Evolutionary conservation across 1,140 invertebrate species (phyloP).

Genomic region (Pentalonia nigronervosa): DNA sequence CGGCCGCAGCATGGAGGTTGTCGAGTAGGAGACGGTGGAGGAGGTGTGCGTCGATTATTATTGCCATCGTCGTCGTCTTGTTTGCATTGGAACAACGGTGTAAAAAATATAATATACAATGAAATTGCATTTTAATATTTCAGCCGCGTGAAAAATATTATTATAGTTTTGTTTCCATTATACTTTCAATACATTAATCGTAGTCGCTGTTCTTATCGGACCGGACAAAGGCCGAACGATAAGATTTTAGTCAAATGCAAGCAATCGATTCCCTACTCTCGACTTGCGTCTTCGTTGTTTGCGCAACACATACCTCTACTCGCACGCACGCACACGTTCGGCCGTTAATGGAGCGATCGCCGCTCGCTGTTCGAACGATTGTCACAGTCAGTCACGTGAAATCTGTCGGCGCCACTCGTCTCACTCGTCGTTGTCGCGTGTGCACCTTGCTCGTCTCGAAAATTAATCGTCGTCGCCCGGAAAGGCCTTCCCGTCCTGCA

Average conservation of each 20-base stretch:
- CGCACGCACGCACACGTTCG: neutral
- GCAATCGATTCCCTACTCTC: neutral
- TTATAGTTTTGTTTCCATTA: neutral
- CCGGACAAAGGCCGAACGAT: neutral
- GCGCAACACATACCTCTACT: neutral
- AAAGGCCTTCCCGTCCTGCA: neutral
- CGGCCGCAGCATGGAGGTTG: neutral
- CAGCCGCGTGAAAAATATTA: neutral
- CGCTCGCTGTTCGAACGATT: neutral
- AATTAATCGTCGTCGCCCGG: no score
- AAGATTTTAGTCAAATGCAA: neutral
- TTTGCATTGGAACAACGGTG: neutral
- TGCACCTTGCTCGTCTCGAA: neutral
- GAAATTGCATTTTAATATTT: neutral
- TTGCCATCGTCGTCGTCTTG: neutral
- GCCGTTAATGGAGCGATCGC: neutral
- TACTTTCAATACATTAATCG: neutral
- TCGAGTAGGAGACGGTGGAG: neutral
- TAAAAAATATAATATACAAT: neutral
- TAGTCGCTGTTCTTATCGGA: neutral
- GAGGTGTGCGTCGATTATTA: neutral
- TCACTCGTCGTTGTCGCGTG: no score
- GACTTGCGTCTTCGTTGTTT: neutral
- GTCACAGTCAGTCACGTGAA: constrained; percentile 5
- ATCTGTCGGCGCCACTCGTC: neutral